Conservation (phyloP, 1,140 invertebrate genomes). For the Heterodera carotae region DNA sequence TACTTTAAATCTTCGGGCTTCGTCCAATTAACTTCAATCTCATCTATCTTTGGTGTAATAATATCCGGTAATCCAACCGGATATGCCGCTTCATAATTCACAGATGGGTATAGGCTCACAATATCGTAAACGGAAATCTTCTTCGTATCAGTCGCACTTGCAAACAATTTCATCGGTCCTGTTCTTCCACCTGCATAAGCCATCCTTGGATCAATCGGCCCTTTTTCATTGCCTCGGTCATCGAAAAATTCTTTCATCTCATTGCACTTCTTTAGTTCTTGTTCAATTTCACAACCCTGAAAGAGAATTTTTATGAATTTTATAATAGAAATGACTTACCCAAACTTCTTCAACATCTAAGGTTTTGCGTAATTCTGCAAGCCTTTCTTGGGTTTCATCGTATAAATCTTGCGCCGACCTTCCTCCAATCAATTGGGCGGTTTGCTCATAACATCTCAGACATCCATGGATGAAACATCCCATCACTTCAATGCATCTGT, state of each 20-base stretch:
- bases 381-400: background rate
- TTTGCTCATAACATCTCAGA: background rate
- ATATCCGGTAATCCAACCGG: background rate
- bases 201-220: background rate
- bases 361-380: background rate
- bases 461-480: background rate
- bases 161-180: background rate
- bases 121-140: background rate
- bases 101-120: background rate
- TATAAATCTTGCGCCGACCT: background rate
- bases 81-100: background rate
- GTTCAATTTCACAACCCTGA: background rate
- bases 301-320: too few relatives aligned
- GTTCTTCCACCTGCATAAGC: background rate
- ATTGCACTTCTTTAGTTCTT: background rate
- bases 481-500: background rate
- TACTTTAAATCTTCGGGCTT: background rate
- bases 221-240: background rate
- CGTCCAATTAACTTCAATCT: background rate
- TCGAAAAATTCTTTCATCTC: background rate
- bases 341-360: background rate
- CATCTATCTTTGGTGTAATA: background rate
- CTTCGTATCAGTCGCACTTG: background rate
- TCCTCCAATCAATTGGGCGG: background rate
- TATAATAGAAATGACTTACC: too few relatives aligned